Base-by-base conservation (phyloP, 2,888 invertebrate genomes). In the Mellilla xanthometata region DNA sequence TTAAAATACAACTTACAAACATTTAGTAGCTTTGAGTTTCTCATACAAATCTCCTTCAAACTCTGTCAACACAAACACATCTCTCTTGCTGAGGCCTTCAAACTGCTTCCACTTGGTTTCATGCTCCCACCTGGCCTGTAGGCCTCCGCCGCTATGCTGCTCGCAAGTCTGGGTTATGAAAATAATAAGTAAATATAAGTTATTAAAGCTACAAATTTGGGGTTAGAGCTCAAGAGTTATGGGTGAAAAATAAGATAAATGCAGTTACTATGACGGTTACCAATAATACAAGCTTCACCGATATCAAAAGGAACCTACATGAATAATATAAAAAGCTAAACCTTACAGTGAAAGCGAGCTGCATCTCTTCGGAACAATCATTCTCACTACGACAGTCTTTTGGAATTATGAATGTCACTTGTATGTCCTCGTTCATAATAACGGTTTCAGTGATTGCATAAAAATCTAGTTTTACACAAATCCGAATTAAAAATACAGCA, bases 1-100 rank as follows among this genome's bases (percentile, higher is more conserved):
- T n/a, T n/a, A n/a, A n/a, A n/a, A n/a, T n/a, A n/a, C n/a, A n/a
- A 93, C 94, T 92, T 90, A 95, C 93, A 94, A 85, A 64, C 94
- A 93, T 64, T 93, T 94, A 1, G 91, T 93, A 31, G 76, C 72
- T 55, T 88, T 90, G 3, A 95, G 68, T 60, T 92, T 92, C 0
- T 93, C 88, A 79, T 95, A 97, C 0, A 92, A 79, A 2, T 91
- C 82, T 7, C 97, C 97, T 54, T 92, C 90, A 81, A 98, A 97
- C 30, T 92, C 89, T 43, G 95, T 93, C 66, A 97, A 89, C 0
- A 98, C 92, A 71, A 96, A 94, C 1, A 96, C 93, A 83, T 95
- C 94, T 56, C 91, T 93, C 57, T 92, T 92, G 0, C 84, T 84
- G 1, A 92, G 70, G 12, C 93, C 93, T 5, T 90, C 90, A 28